Base-by-base conservation (phyloP, 2,797 vertebrate species). In the Sebastes trivittatus region DNA sequence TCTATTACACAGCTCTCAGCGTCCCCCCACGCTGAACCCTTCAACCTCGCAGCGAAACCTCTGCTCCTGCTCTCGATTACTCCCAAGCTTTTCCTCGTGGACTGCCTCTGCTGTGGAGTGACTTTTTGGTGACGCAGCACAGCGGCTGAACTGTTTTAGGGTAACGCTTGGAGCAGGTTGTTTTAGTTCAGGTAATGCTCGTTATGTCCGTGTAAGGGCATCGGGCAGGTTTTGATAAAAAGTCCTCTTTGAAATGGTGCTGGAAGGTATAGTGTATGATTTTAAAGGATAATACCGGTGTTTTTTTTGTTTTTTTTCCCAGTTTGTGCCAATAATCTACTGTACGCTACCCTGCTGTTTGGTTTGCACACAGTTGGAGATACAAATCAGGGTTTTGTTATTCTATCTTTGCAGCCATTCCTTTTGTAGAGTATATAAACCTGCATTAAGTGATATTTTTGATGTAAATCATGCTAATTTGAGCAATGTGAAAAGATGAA, bases 101-200 rank as follows among this genome's bases (percentile, higher is more conserved):
- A 87, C 82, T 88, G 75, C 80, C 68, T 79, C 78, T 56, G 79
- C 74, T 86, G 79, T 72, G 66, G 83, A 83, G 72, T 49, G 86
- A 83, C 83, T 78, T 70, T 87, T 62, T 61, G 16, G 42, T 46
- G 67, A 84, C 52, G 52, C 72, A 74, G 83, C 78, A 46, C 9
- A 49, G 72, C 5, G 58, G 77, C 72, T 54, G 62, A 65, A 38
- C 73, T 82, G 73, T 34, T 67, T 72, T 71, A 29, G 60, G 23
- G 55, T 74, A 38, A 71, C 36, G 72, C 71, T 64, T 8, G 61
- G 32, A 80, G 80, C 70, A 77, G 63, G 22, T 68, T 71, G 64
- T 58, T 30, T 30, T 20, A 46, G 72, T 75, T 70, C 80, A 72
- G 83, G 70, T 61, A 58, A 70, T 29, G 72, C 69, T 65, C n/a